phyloP scores from a whole-genome alignment of 2,888 invertebrate species.

The Hetaerina titia region DNA sequence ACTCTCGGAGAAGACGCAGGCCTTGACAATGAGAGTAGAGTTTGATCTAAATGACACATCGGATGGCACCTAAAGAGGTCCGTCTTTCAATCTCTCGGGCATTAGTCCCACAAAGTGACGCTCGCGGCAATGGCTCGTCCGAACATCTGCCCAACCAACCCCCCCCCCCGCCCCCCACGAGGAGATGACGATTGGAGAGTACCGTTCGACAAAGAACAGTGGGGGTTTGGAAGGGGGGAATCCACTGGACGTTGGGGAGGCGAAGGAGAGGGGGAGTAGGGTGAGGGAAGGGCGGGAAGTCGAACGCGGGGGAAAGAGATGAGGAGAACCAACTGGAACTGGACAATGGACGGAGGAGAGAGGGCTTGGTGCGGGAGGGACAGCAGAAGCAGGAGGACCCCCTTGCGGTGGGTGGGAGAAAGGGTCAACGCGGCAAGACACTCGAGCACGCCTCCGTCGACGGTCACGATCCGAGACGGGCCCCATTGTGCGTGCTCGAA shows the following conservation, averaged over 20 bases:
- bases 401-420: background rate
- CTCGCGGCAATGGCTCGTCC: too few species aligned
- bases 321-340: background rate
- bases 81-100: too few species aligned
- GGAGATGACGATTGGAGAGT: too few species aligned
- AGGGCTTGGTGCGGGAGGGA: background rate
- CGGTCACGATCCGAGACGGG: background rate
- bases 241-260: background rate
- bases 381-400: background rate
- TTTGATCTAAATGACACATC: too few species aligned
- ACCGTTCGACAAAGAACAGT: background rate
- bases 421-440: background rate
- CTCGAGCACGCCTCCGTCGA: background rate
- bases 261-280: background rate
- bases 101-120: too few species aligned
- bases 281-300: background rate
- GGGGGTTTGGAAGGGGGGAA: background rate
- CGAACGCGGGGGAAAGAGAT: background rate
- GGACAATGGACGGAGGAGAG: slow-evolving; percentile 11
- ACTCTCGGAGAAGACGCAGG: background rate
- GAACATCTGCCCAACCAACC: too few species aligned
- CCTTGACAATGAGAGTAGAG: background rate
- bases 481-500: background rate
- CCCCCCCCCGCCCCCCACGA: too few species aligned
- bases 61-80: background rate